Percentiles rank a stretch among this genome's conserved stretches.
These are phyloP conservation scores for Philaethria dido DNA, from an alignment of 2,888 invertebrate genomes.

Conservation along the genomic window DNA sequence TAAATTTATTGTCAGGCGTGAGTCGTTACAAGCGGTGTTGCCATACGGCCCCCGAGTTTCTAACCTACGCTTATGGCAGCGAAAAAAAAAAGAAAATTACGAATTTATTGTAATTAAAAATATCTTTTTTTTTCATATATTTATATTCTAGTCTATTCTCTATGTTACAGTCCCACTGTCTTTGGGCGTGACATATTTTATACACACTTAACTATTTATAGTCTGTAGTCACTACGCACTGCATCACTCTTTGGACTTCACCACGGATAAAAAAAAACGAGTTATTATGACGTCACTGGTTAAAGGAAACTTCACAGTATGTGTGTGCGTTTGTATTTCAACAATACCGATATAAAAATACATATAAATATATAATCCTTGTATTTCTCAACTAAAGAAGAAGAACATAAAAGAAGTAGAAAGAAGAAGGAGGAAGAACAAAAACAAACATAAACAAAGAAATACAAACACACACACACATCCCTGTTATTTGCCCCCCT, in stretches of 20 bases:
- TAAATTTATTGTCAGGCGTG: slow-evolving; percentile 47
- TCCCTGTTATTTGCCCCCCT: no score
- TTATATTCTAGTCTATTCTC: slow-evolving; percentile 58
- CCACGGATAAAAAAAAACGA: slow-evolving; percentile 30
- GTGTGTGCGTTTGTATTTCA: slow-evolving; percentile 1
- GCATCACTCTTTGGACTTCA: slow-evolving; percentile 44
- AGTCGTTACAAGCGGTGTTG: slow-evolving; percentile 47
- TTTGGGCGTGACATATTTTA: slow-evolving; percentile 46
- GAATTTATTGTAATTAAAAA: slow-evolving; percentile 71
- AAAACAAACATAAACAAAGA: not conserved
- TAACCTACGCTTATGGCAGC: slow-evolving; percentile 73
- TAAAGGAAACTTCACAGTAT: not conserved
- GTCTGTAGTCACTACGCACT: slow-evolving; percentile 65
- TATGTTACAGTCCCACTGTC: slow-evolving; percentile 67
- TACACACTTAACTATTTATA: slow-evolving; percentile 59
- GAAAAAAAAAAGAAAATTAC: slow-evolving; percentile 55
- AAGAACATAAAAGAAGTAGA: not conserved
- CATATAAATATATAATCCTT: not conserved
- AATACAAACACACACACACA: not conserved
- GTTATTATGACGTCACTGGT: slow-evolving; percentile 30
- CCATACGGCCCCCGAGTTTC: slow-evolving; percentile 57
- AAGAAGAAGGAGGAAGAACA: not conserved
- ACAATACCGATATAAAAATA: not conserved
- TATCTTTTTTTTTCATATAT: slow-evolving; percentile 73
- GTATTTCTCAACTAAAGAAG: not conserved